Base-by-base conservation (phyloP, 2,113 vertebrate genomes). In the Campylomormyrus numenius region DNA sequence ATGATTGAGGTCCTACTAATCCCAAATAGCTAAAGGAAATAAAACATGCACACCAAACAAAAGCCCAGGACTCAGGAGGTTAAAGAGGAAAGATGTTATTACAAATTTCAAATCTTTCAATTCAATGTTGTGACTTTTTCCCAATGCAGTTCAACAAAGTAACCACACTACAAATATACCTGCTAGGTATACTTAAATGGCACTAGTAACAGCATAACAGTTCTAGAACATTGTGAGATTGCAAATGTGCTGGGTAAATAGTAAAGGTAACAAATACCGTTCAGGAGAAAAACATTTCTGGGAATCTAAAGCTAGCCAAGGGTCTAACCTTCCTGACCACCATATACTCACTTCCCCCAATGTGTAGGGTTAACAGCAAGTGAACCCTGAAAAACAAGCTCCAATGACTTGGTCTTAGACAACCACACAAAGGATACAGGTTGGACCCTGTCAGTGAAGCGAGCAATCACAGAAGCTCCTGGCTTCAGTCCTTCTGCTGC, bases 351-450 rank as follows among this genome's bases (percentile, higher is more conserved):
- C 56, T 24, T 58, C 56, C 56, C 56, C 56, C 21, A 58, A 8
- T 24, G 6, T 52, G 50, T 52, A 52, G 50, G 50, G 15, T 52
- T 52, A 52, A 52, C 50, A 52, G 13, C 50, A 31, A 70, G 62
- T 77, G 11, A 77, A 77, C 70, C 31, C 35, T 49, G 24, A 46
- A 48, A 48, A 74, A 49, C 45, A 88, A 66, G 11, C 21, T 13
- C 19, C 84, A 7, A 39, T 9, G 49, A 24, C 3, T 17, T 13
- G 49, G 8, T 31, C 46, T 35, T 13, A 1, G n/a, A 80, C 45
- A 39, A 5, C 56, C 39, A 85, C 17, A 3, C 8, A 35, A 88
- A 95, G 94, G 95, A 96, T 96, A 96, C 96, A 87, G 94, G 89
- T 66, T 92, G 88, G 13, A 91, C 27, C 17, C 90, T 48, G 87